Evolutionary conservation across 1,140 invertebrate genomes (phyloP), one percentile per base, ranked within the genome.

Genomic region (Psilanteris sp.): DNA sequence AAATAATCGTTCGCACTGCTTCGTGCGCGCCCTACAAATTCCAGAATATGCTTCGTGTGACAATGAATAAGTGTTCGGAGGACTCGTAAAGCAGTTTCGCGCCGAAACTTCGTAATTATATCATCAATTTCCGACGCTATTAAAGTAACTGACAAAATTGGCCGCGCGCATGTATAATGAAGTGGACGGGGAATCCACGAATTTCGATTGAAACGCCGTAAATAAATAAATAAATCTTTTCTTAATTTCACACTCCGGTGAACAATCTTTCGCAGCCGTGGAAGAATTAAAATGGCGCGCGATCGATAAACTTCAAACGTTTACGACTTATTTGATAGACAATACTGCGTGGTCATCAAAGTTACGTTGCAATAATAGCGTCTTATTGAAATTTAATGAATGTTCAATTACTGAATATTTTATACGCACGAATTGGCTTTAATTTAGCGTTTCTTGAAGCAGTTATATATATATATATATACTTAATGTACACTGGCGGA

Each of bases 201-300:
- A 24, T 50, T 31, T 41, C 55, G 34, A 71, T 71, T 54, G 46
- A 43, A 59, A 37, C 67, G 46, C 24, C 15, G 46, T 71, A 71
- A 71, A 71, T 71, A 71, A 71, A 71, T 71, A 71, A 71, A 71
- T 61, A 61, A 71, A 54, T 54, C 55, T 71, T 71, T 59, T 37
- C 39, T 71, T 61, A 71, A 70, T 70, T 70, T 70, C 52, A 59
- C 66, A 70, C 43, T 16, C 37, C 43, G 44, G 9, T 26, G 54
- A 59, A 20, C 37, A 46, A 39, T 52, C 36, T 16, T 54, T 54
- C 27, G 26, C 11, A 22, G 32, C 4, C 26, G 13, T 3, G 10
- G 59, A 43, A 18, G 26, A 59, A 70, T 59, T 70, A 59, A 70
- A 70, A 57, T 57, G 50, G 24, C 64, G 43, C n/a, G 4, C 52